Percentiles rank a stretch among this genome's conserved stretches.
These are phyloP conservation scores for Choristoneura rosaceana DNA, from an alignment of 2,888 invertebrate genomes.

Conservation along the genomic window DNA sequence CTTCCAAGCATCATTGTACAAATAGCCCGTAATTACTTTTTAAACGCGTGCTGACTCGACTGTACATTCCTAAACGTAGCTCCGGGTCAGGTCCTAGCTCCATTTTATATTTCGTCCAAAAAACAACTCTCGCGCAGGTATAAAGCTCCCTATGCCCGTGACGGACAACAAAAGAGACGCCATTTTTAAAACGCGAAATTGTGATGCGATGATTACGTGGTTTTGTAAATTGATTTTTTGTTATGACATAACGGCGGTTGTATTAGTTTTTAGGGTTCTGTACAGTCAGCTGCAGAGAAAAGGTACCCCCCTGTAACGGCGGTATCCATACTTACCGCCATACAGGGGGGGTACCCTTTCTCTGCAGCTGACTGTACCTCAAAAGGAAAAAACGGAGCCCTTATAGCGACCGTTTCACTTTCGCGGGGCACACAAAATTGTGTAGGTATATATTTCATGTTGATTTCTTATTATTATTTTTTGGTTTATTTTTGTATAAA, in stretches of 20 bases:
- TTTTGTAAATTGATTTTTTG: slow-evolving; percentile 40
- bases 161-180: slow-evolving; percentile 40
- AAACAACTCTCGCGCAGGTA: slow-evolving; percentile 44
- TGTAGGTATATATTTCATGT: too few species aligned
- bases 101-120: slow-evolving; percentile 42
- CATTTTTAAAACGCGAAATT: slow-evolving; percentile 39
- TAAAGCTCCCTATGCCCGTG: slow-evolving; percentile 40
- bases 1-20: too few species aligned
- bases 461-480: too few species aligned
- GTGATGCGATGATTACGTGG: slow-evolving; percentile 34
- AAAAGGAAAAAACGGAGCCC: too few species aligned
- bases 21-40: slow-evolving; percentile 24
- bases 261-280: neutral
- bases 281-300: too few species aligned
- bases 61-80: slow-evolving; percentile 44
- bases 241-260: slow-evolving; percentile 16
- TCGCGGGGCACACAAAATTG: too few species aligned
- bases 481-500: too few species aligned
- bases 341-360: too few species aligned
- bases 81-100: slow-evolving; percentile 39
- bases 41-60: slow-evolving; percentile 27
- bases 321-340: too few species aligned
- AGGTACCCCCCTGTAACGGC: too few species aligned
- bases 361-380: too few species aligned
- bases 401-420: too few species aligned